Conservation (phyloP, 1,140 invertebrate species). For the Paraescarpia echinospica region DNA sequence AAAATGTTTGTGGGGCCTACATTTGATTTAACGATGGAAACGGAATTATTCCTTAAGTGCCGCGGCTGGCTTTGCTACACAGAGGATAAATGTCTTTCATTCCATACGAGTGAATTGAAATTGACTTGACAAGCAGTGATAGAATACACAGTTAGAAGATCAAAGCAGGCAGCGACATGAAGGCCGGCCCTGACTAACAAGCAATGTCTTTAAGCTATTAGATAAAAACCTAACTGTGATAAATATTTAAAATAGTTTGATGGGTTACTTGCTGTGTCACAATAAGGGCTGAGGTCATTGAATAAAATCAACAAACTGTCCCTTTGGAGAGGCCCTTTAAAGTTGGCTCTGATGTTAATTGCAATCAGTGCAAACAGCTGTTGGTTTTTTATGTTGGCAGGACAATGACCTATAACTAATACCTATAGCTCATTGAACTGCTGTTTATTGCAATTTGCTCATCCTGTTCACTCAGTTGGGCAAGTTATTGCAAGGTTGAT, state of each 20-base stretch:
- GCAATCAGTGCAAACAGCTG: background rate
- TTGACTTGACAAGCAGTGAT: background rate
- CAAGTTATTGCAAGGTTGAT: too few relatives aligned
- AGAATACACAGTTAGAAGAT: background rate
- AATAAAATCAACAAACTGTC: background rate
- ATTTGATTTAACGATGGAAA: background rate
- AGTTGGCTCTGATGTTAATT: background rate
- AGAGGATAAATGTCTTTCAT: slow-evolving; percentile 1
- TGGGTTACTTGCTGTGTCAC: background rate
- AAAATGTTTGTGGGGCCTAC: background rate
- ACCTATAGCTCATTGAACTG: too few relatives aligned
- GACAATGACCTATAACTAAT: too few relatives aligned
- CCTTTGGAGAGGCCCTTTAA: background rate
- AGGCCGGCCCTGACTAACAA: background rate
- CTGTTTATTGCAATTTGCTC: too few relatives aligned
- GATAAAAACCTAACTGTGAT: background rate
- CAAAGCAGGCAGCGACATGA: background rate
- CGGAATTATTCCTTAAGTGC: background rate
- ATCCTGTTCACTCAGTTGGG: too few relatives aligned
- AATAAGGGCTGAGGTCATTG: background rate
- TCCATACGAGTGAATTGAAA: background rate
- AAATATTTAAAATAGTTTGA: background rate
- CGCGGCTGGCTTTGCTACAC: background rate
- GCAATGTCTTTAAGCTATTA: background rate
- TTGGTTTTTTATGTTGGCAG: too few relatives aligned